Percentiles rank a stretch among this genome's conserved stretches.
phyloP scores from a whole-genome alignment of 2,797 vertebrate genomes.

The Microctenopoma stevenorrisi region DNA sequence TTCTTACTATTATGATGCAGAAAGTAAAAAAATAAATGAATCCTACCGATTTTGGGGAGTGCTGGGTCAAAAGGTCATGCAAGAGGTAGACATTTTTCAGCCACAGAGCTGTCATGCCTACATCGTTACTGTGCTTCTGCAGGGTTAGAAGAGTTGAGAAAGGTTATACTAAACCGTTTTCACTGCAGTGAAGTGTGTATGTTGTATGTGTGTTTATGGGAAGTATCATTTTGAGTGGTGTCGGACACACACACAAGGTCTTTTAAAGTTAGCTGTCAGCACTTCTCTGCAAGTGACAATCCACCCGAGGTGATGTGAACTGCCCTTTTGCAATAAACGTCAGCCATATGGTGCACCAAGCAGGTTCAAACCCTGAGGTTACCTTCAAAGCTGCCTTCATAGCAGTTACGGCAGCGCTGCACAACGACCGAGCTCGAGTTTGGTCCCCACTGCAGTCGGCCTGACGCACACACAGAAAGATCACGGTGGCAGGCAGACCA shows the following conservation, averaged over 20 bases:
- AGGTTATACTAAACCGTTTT: not conserved
- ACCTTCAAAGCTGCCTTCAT: constrained; percentile 87
- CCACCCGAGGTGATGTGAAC: constrained; percentile 29
- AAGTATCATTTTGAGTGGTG: not conserved
- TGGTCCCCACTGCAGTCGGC: constrained; percentile 76
- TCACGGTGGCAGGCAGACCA: constrained; percentile 79
- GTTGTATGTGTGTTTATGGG: not conserved
- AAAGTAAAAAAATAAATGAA: not conserved
- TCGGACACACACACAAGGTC: constrained; percentile 4
- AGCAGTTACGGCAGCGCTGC: constrained; percentile 63
- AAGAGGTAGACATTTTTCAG: constrained; percentile 82
- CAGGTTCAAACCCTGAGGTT: constrained; percentile 30
- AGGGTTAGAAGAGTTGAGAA: constrained; percentile 3
- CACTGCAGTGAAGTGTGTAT: not conserved
- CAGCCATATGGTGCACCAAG: constrained; percentile 32
- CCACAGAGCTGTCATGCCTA: constrained; percentile 81
- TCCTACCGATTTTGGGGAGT: constrained; percentile 73
- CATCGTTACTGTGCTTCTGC: constrained; percentile 81
- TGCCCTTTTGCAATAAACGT: constrained; percentile 24
- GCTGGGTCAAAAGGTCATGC: constrained; percentile 83
- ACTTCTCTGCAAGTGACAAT: constrained; percentile 9
- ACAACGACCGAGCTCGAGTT: constrained; percentile 68
- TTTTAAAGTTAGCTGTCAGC: constrained; percentile 36
- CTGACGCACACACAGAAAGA: constrained; percentile 86
- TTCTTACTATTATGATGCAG: not conserved